Percentiles rank a stretch among this genome's conserved stretches.
phyloP scores from a whole-genome alignment of 2,113 vertebrate genomes.

The Corythoichthys haematopterus region DNA sequence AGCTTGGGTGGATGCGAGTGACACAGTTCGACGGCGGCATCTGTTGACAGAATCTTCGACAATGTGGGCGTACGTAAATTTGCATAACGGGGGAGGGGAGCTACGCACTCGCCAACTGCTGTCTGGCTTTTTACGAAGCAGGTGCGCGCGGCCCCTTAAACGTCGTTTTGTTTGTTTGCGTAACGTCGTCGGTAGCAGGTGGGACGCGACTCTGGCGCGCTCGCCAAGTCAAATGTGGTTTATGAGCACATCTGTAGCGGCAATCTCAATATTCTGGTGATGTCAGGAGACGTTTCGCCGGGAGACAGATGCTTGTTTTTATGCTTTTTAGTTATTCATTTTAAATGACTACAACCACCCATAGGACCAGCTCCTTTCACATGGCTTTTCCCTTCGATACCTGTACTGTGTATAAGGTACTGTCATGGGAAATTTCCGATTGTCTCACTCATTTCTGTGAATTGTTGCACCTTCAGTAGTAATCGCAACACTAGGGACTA shows the following conservation, averaged over 20 bases:
- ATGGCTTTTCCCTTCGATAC: background rate
- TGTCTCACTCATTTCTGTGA: background rate
- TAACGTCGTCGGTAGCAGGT: constrained; percentile 55
- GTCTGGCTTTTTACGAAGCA: constrained; percentile 40
- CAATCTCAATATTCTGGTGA: constrained; percentile 59
- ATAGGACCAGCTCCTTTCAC: background rate
- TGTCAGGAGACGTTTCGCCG: background rate
- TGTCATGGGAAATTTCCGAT: background rate
- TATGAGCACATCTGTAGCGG: constrained; percentile 65
- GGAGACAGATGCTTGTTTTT: background rate
- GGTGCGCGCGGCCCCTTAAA: constrained; percentile 34
- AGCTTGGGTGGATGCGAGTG: background rate
- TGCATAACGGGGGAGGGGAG: constrained; percentile 36
- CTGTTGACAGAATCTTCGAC: constrained; percentile 57
- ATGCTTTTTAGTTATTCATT: background rate
- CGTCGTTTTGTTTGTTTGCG: background rate
- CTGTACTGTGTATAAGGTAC: background rate
- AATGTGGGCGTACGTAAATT: constrained; percentile 53
- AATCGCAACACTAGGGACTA: background rate
- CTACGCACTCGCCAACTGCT: constrained; percentile 13
- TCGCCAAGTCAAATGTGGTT: constrained; percentile 59
- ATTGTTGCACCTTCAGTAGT: background rate
- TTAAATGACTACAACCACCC: background rate
- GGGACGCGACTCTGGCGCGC: constrained; percentile 52
- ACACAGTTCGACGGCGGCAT: constrained; percentile 35